These are phyloP conservation scores for Sturnus vulgaris DNA, from an alignment of 2,113 vertebrate genomes.

Conservation along the genomic window DNA sequence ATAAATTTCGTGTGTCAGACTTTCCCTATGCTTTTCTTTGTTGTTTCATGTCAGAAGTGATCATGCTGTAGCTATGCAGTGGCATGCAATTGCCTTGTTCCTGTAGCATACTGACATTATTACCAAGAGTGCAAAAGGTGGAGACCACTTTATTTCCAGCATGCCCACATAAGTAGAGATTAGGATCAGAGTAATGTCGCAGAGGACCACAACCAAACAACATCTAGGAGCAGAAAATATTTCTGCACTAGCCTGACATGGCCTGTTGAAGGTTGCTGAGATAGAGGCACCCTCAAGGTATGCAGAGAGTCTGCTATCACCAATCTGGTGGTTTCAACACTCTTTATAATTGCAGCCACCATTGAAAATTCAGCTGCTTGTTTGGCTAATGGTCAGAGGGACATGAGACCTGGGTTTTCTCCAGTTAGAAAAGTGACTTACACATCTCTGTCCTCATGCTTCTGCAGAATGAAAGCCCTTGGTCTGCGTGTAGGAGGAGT, in stretches of 20 bases:
- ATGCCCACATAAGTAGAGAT: background rate
- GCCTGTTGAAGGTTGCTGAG: background rate
- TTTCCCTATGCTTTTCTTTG: background rate
- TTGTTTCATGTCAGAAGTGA: background rate
- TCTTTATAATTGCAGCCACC: background rate
- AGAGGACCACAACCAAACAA: background rate
- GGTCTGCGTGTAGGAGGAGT: background rate
- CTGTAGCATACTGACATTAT: background rate
- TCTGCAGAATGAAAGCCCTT: background rate
- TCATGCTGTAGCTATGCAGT: background rate
- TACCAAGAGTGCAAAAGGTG: background rate
- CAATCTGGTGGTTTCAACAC: background rate
- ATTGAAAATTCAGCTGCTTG: background rate
- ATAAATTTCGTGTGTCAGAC: background rate
- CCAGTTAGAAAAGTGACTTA: background rate
- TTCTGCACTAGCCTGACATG: background rate
- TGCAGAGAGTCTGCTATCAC: background rate
- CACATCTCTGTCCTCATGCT: background rate
- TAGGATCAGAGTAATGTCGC: background rate
- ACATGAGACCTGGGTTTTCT: background rate
- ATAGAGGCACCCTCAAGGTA: background rate
- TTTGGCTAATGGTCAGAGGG: background rate
- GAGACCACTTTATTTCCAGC: background rate
- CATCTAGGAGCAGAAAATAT: background rate
- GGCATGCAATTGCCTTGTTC: background rate